Evolutionary conservation across 2,113 vertebrate genomes (phyloP), one percentile per base, ranked within the genome.

Genomic region (Stigmatopora argus): DNA sequence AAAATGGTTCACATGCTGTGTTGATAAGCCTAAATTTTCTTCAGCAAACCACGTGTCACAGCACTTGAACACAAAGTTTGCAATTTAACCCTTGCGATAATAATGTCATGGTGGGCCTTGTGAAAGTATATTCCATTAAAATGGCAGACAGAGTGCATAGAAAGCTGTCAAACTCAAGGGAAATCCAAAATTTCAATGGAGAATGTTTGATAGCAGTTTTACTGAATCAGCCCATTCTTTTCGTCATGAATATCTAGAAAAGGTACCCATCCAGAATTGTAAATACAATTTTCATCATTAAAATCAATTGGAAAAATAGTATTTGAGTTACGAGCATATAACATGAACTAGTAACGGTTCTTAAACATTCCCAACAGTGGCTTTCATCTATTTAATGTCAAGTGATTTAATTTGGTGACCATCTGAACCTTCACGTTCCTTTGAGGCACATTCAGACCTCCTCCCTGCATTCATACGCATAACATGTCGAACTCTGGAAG

Each of bases 401-500:
- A 11, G 48, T 75, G 21, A 55, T 63, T 77, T 70, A 44, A 51
- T 66, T 2, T 62, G 46, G 61, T 19, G 57, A 72, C 67, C 58
- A 57, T 45, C 51, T 78, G 46, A 79, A 68, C 49, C 58, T 21
- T 17, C 38, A 53, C 41, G 70, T 75, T 80, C 48, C 70, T 74
- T 51, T 38, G 71, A 41, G 55, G 65, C 66, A 56, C 68, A 65
- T 74, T 84, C 57, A 74, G 69, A 77, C 77, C 83, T 70, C 80
- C 86, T 87, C 80, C 82, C 78, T 82, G 71, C 79, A 82, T 86
- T 83, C 81, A 87, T 83, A 77, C 83, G 82, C 79, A 81, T 82
- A 66, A 77, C 83, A 81, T 31, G 83, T 64, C 68, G 89, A 92
- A 90, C 90, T 90, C 83, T 79, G 62, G 77, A 79, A 85, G 89